Base-by-base conservation (phyloP, 2,113 vertebrate species). In the Sapajus apella region DNA sequence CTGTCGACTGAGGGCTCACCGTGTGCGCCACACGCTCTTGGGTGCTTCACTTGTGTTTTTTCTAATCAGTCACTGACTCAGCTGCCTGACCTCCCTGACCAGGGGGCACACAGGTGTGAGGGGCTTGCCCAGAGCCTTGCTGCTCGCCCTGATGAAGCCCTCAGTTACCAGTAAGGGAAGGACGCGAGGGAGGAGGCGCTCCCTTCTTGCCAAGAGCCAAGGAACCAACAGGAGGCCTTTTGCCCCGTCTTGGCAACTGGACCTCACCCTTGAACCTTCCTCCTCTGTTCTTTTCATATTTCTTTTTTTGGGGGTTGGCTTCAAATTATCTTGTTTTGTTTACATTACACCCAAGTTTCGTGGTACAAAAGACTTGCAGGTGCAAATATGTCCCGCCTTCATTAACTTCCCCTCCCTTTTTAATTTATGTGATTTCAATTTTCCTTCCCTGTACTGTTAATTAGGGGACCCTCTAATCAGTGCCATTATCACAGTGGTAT, bases 401-500 rank as follows among this genome's bases (percentile, higher is more conserved):
- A 99, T 98, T 99, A 98, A 98, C 98, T 99, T 99, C 98, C 99
- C 98, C 99, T 99, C 98, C 99, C 98, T 99, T 99, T 99, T 99
- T 99, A 99, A 99, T 99, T 99, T 99, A 99, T 99, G 99, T 99
- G 98, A 99, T 99, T 99, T 99, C 99, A 99, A 99, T 99, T 99
- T 99, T 99, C 98, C 98, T 99, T 98, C 98, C 99, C 98, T 99
- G 99, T 99, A 98, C 99, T 99, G 98, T 99, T 99, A 99, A 99
- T 99, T 99, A 99, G 98, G 99, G 98, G 98, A 98, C 98, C 98
- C 98, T 99, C 99, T 99, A 99, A 99, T 99, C 99, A 99, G 99
- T 99, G 99, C 98, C 99, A 99, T 99, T 99, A 99, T 99, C 98
- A 98, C 98, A 99, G 99, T 99, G 99, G 99, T 99, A 99, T 99